These are phyloP conservation scores for Pseudopodoces humilis DNA, from an alignment of 2,113 vertebrate species.

Conservation along the genomic window DNA sequence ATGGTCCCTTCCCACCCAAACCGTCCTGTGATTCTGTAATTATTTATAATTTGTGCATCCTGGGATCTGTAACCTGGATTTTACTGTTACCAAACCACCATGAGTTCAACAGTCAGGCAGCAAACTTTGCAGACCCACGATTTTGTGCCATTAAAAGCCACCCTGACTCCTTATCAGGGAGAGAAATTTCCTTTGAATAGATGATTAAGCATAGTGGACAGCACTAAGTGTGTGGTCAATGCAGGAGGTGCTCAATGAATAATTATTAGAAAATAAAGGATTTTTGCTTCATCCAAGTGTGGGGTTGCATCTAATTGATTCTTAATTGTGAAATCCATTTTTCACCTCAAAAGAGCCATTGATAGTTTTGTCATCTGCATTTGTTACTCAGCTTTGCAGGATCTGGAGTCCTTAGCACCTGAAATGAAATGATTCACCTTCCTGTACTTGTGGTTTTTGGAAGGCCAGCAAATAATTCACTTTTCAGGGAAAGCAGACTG, in stretches of 20 bases:
- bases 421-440: background rate
- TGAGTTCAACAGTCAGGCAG: background rate
- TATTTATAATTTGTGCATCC: background rate
- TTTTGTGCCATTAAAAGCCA: background rate
- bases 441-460: background rate
- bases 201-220: constrained; percentile 33
- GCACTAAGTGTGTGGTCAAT: constrained; percentile 51
- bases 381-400: background rate
- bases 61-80: background rate
- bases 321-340: constrained; percentile 63
- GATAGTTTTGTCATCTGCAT: constrained; percentile 4
- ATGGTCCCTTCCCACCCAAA: background rate
- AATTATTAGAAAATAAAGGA: constrained; percentile 64
- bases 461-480: background rate
- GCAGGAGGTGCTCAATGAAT: constrained; percentile 42
- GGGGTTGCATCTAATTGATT: constrained; percentile 40
- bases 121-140: background rate
- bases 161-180: background rate
- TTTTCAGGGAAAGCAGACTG: background rate
- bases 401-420: background rate
- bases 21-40: background rate
- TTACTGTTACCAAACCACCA: background rate
- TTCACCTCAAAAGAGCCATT: constrained; percentile 16
- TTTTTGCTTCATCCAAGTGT: constrained; percentile 38
- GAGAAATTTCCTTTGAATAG: constrained; percentile 21